A percentile compares a stretch with the other conserved stretches of the same genome.
These are phyloP conservation scores for Coregonus suidteri DNA, from an alignment of 2,797 vertebrate species.

Conservation along the genomic window DNA sequence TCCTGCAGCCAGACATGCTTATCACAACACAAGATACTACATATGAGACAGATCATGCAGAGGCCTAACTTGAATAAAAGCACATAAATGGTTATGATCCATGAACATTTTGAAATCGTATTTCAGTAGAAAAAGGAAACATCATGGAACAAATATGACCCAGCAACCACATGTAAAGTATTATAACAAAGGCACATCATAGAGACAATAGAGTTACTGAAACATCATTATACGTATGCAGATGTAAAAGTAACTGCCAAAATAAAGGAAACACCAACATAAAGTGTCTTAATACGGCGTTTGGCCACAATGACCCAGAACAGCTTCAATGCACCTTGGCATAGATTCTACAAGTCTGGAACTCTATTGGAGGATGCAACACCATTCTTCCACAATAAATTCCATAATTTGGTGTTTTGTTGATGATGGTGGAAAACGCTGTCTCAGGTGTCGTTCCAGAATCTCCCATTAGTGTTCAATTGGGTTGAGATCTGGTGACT, in stretches of 20 bases:
- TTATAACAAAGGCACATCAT: no score
- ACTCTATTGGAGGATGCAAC: no score
- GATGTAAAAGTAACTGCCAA: no score
- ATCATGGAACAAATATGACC: background rate
- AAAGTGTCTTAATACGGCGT: background rate
- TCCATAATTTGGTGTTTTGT: no score
- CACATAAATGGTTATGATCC: background rate
- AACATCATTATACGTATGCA: background rate
- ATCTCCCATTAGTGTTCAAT: no score
- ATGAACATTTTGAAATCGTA: background rate
- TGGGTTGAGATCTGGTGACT: no score
- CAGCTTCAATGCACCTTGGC: no score
- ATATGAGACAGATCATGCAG: background rate
- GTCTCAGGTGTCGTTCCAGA: no score
- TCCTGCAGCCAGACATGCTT: constrained; percentile 7
- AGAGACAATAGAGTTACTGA: background rate
- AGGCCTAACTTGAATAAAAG: background rate
- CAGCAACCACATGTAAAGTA: background rate
- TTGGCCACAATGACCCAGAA: no score
- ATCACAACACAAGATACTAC: constrained; percentile 1
- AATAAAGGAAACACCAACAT: background rate
- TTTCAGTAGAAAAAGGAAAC: background rate
- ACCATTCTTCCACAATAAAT: no score
- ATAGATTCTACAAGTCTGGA: no score
- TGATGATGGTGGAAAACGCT: no score